Base-by-base conservation (phyloP, 1,140 invertebrate genomes). In the Nephotettix cincticeps region DNA sequence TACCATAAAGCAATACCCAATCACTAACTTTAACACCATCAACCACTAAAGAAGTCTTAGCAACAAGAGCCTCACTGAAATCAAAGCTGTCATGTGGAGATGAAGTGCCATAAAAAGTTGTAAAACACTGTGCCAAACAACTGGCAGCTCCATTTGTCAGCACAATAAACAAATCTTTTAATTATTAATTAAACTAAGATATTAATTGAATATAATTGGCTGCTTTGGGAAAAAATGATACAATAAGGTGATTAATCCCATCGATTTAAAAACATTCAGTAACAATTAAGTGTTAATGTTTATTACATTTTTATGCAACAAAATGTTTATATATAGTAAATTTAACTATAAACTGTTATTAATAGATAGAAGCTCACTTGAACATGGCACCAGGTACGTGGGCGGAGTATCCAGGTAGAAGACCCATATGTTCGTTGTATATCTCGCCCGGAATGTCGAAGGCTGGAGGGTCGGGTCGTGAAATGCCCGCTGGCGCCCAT, bases 391-490 rank as follows among this genome's bases (percentile, higher is more conserved):
- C 90, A 0, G 90, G 90, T 61, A 92, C 86, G 75, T 92, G 90
- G 1, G 90, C 90, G 2, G 84, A 84, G 79, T 92, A 92, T 77
- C 89, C 89, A 0, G 90, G 90, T 66, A 92, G 76, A 81, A 91
- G 84, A 13, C 90, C 89, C 40, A 88, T 84, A 70, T 90, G 85
- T 70, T 87, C 87, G 74, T 88, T 87, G 72, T 91, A 91, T 36
- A 91, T 86, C 76, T 88, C 82, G 25, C 81, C 80, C 3, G 84
- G 81, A 75, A 82, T 77, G 28, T 84, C 80, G 14, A 81, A 40
- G 13, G 84, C 75, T 0, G 83, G 84, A 1, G 82, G 83, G 75
- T 86, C 83, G 0, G 84, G 82, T 40, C 81, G 79, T 32, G 79
- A 76, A 40, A 85, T 77, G 58, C 78, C 85, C 1, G 88, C 86